These are phyloP conservation scores for Salvator merianae DNA, from an alignment of 2,113 vertebrate genomes.

Conservation along the genomic window DNA sequence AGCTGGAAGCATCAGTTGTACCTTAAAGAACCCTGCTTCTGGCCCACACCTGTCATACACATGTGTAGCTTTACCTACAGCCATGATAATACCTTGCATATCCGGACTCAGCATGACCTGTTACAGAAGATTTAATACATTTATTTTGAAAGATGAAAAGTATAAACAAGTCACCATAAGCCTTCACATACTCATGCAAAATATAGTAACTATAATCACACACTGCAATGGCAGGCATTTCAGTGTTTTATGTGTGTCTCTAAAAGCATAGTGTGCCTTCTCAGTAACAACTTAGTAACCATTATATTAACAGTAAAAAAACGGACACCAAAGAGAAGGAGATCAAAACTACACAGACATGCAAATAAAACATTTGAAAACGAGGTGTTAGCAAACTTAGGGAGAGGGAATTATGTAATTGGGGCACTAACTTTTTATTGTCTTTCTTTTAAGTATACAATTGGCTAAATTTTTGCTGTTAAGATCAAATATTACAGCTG, in stretches of 20 bases:
- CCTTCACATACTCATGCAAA: constrained; percentile 70
- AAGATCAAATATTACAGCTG: too few relatives aligned
- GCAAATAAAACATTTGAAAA: constrained; percentile 40
- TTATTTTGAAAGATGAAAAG: constrained; percentile 73
- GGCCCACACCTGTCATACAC: constrained; percentile 97
- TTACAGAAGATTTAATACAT: constrained; percentile 83
- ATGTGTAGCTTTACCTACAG: constrained; percentile 97
- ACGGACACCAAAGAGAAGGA: constrained; percentile 8
- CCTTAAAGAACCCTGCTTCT: constrained; percentile 99
- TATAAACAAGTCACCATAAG: constrained; percentile 50
- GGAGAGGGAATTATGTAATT: not conserved
- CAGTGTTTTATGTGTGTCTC: constrained; percentile 33
- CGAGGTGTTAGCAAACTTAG: constrained; percentile 10
- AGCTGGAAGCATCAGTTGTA: constrained; percentile 79
- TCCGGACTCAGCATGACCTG: constrained; percentile 99
- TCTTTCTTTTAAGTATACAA: too few relatives aligned
- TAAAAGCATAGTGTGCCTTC: constrained; percentile 42
- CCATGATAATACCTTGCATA: constrained; percentile 99
- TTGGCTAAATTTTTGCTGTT: too few relatives aligned
- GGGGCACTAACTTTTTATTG: too few relatives aligned
- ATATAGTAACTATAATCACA: constrained; percentile 63
- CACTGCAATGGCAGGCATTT: constrained; percentile 42
- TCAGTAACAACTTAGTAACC: constrained; percentile 19
- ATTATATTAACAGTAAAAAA: not conserved
- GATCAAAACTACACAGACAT: constrained; percentile 41